Evolutionary conservation across 1,140 invertebrate genomes (phyloP).

Genomic region (Hylaeus volcanicus): DNA sequence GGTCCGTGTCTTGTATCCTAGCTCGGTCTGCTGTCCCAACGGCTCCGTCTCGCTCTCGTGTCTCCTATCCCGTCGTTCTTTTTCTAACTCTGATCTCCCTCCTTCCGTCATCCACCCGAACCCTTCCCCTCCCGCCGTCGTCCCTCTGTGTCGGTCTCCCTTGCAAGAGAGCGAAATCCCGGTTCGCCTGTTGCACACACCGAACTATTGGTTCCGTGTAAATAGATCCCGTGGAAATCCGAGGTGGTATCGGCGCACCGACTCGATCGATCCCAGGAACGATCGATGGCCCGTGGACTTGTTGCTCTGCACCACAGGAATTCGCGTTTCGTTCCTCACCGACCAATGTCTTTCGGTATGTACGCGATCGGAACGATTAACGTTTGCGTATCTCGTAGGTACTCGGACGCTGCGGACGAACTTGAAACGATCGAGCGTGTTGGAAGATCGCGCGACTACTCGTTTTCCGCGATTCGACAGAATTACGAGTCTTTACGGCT

Average conservation of each 20-base stretch:
- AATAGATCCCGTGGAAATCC: conserved; percentile 47
- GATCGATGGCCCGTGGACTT: conserved; percentile 32
- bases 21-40: background rate
- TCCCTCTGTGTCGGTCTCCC: conserved; percentile 11
- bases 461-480: no score
- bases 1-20: background rate
- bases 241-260: conserved; percentile 3
- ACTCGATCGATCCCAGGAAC: conserved; percentile 41
- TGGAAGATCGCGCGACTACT: no score
- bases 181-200: conserved; percentile 53
- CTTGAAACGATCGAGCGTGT: no score
- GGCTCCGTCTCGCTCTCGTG: conserved; percentile 7
- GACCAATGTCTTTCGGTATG: background rate
- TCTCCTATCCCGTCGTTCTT: conserved; percentile 18
- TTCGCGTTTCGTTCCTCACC: conserved; percentile 9
- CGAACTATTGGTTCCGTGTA: conserved; percentile 42
- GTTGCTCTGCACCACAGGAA: conserved; percentile 21
- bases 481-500: no score
- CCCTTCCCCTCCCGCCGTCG: background rate
- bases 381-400: no score
- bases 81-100: conserved; percentile 21
- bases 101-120: background rate
- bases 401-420: no score
- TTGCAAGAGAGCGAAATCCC: conserved; percentile 55
- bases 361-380: background rate